Percentiles rank a stretch among this genome's conserved stretches.
These are phyloP conservation scores for Huso huso DNA, from an alignment of 2,797 vertebrate genomes.

Conservation along the genomic window DNA sequence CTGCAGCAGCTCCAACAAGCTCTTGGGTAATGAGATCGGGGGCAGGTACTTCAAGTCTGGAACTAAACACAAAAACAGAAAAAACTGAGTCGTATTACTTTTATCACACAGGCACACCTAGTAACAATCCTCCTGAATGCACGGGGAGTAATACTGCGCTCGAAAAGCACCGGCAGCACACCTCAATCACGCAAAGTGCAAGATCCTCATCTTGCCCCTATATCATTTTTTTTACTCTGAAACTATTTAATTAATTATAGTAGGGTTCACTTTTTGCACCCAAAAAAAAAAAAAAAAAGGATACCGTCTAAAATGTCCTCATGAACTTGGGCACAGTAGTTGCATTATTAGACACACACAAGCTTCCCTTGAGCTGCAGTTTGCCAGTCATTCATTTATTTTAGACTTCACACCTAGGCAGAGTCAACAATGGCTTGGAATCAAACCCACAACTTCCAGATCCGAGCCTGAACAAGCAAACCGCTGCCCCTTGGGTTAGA, in stretches of 20 bases:
- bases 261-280: not conserved
- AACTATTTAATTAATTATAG: not conserved
- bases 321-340: not conserved
- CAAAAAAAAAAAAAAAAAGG: not conserved
- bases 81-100: not conserved
- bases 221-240: not conserved
- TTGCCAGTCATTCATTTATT: not conserved
- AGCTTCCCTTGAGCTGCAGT: not conserved
- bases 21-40: constrained; percentile 76
- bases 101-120: not conserved
- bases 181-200: not conserved
- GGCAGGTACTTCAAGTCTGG: constrained; percentile 70
- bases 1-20: constrained; percentile 77
- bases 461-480: not conserved
- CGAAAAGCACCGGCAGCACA: too few species aligned
- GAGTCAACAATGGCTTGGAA: not conserved
- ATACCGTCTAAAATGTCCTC: not conserved
- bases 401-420: not conserved
- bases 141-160: not conserved
- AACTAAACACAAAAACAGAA: constrained; percentile 28
- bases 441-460: constrained; percentile 3
- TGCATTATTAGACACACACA: constrained; percentile 4
- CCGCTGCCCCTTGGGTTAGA: not conserved
- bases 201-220: not conserved
- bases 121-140: not conserved